Evolutionary conservation across 1,140 invertebrate genomes (phyloP), one percentile per base, ranked within the genome.

Genomic region (Adelges cooleyi): DNA sequence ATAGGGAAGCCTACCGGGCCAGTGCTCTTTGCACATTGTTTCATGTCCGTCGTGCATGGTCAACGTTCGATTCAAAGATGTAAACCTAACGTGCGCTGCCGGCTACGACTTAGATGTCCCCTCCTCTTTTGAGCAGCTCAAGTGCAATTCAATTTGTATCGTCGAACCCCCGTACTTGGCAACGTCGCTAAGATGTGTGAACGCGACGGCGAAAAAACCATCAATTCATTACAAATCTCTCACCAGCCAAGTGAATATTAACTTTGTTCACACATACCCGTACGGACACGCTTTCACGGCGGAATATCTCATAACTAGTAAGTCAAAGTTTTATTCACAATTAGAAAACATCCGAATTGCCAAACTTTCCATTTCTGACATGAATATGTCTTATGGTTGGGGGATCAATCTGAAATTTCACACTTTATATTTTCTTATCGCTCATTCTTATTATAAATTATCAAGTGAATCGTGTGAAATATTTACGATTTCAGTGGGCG

Each of bases 21-120:
- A 83, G 66, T 87, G 85, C 71, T 81, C 77, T 66, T 73, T 86
- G 49, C 84, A 86, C 70, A 73, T 87, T 46, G 79, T 85, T 6
- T 85, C 84, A 8, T 86, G 85, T 71, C 82, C 85, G 0, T 84
- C 82, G 3, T 87, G 85, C 70, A 78, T 86, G 27, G 81, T 87
- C 18, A 75, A 79, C 4, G 74, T 86, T 11, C 79, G 77, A 40
- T 83, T 86, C 66, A 80, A 77, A 67, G 78, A 77, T 22, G 71
- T 81, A 4, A 2, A 44, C 1, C 44, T 59, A 5, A 0, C n/a
- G 1, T 74, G 77, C 54, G 72, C 75, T 42, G 78, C 77, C 69
- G 71, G 71, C 38, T 29, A 59, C 23, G 17, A 23, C 10, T n/a
- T n/a, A n/a, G n/a, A n/a, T n/a, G n/a, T n/a, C n/a, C n/a, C n/a